Evolutionary conservation across 2,888 invertebrate genomes (phyloP), one percentile per base, ranked within the genome.

Genomic region (Microplitis deprimator): DNA sequence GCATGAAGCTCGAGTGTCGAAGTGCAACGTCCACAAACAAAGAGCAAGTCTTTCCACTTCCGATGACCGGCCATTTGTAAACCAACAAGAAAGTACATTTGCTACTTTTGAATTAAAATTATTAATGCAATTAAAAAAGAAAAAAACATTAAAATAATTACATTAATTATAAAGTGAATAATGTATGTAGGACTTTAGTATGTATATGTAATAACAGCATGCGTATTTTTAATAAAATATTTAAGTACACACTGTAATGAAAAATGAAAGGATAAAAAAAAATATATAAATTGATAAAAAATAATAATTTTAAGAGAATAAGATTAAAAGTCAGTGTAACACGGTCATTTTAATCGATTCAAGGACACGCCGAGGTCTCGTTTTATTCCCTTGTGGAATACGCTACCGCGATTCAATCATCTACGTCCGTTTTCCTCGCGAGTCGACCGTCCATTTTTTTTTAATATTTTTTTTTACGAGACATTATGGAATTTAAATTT

Each of bases 1-100:
- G 73, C 17, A 67, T 73, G 59, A 17, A 41, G 59, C 81, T 81
- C 79, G 75, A 79, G 76, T 80, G 79, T 79, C 81, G 77, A 78
- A 67, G 73, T 78, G 80, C 79, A 79, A 79, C 83, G 82, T 78
- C 82, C 79, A 78, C 83, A 82, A 85, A 87, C 86, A 87, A 87
- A 87, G 85, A 85, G 50, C 13, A 50, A 13, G 82, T 85, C 62
- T 87, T 85, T 83, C 84, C 85, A 86, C 86, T 87, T 87, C 85
- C 85, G 85, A 86, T 82, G 80, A 81, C 78, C 50, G 5, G 7
- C 59, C 68, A 13, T 8, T 50, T 50, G 13, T 50, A 8, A 50
- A 50, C 13, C 13, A 10, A 50, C 13, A 50, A 50, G 50, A 50
- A 50, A 50, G 50, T 50, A 50, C 13, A 4, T 50, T 50, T 50